Evolutionary conservation across 2,113 vertebrate species (phyloP), one percentile per base, ranked within the genome.

Genomic region (Ammodramus savannarum): DNA sequence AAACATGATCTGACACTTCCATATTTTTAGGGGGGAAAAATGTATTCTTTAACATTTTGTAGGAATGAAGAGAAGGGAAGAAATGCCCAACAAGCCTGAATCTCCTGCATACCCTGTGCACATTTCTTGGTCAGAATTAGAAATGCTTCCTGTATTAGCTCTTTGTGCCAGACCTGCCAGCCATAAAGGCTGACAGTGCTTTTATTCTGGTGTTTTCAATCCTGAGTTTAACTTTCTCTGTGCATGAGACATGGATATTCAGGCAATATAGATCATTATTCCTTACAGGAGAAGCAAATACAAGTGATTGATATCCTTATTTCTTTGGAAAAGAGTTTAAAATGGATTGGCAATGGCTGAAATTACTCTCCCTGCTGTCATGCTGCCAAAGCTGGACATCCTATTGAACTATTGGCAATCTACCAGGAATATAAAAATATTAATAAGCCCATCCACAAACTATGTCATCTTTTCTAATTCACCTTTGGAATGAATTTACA

Each of bases 271-370:
- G 79, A 68, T 67, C 78, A 88, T 91, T 83, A 54, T 66, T 61
- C 54, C 69, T 81, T 84, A 90, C 61, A 75, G 75, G 61, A 87
- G 57, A 72, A 95, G 89, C 25, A 84, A 91, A 87, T 87, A 51
- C 43, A 11, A 34, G 39, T 76, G 96, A 96, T 69, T 55, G 90
- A 85, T 73, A 39, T 22, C 65, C 79, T 93, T 78, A 76, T 55
- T 95, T 66, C 89, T 80, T 76, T 39, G 39, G 92, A 85, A 95
- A 94, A 90, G 84, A 90, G 86, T 90, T 23, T 66, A 93, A 96
- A 97, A 96, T 83, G 65, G 94, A 93, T 95, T 92, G 91, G 90
- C 71, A 77, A 92, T 58, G 66, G 80, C 49, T 88, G 63, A 90
- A 95, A 96, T 73, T 78, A 85, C 79, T 90, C 71, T 81, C 36